Percentiles rank a stretch among this genome's conserved stretches.
phyloP scores from a whole-genome alignment of 64 coral and sea anemone species.

The Montipora cactus region DNA sequence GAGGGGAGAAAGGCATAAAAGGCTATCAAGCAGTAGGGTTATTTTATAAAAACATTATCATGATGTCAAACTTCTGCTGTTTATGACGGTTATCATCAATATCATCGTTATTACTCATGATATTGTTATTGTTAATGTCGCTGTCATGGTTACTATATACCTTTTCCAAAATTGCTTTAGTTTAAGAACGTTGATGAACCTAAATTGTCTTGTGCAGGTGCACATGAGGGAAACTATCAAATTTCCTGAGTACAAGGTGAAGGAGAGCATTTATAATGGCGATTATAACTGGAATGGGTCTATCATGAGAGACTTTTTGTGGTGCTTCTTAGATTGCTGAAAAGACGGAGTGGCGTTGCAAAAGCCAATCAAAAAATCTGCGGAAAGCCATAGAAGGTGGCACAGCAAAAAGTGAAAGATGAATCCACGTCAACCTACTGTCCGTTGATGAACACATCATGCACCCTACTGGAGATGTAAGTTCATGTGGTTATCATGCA shows the following conservation, averaged over 20 bases:
- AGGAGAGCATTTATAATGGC: not conserved
- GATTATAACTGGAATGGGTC: too few relatives aligned
- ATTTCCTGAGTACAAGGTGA: conserved; percentile 28
- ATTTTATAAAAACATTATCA: too few relatives aligned
- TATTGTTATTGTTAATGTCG: not conserved
- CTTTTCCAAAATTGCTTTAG: not conserved
- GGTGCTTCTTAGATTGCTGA: conserved; percentile 23
- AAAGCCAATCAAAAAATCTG: conserved; percentile 32
- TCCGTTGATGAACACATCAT: not conserved
- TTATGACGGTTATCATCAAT: too few relatives aligned
- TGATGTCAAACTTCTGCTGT: too few relatives aligned
- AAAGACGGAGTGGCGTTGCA: conserved; percentile 47
- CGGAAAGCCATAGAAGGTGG: not conserved
- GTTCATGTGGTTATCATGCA: not conserved
- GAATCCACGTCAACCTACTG: conserved; percentile 8
- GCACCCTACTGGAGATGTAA: conserved; percentile 43
- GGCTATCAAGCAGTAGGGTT: too few relatives aligned
- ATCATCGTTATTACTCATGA: too few relatives aligned
- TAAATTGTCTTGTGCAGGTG: conserved; percentile 53
- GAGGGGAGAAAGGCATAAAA: too few relatives aligned
- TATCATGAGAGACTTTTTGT: not conserved
- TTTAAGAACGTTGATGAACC: conserved; percentile 9
- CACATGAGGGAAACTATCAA: conserved; percentile 48
- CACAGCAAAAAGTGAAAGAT: conserved; percentile 30
- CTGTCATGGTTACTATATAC: not conserved